Evolutionary conservation across 2,797 vertebrate species (phyloP), one percentile per base, ranked within the genome.

Genomic region (Pipistrellus kuhlii): DNA sequence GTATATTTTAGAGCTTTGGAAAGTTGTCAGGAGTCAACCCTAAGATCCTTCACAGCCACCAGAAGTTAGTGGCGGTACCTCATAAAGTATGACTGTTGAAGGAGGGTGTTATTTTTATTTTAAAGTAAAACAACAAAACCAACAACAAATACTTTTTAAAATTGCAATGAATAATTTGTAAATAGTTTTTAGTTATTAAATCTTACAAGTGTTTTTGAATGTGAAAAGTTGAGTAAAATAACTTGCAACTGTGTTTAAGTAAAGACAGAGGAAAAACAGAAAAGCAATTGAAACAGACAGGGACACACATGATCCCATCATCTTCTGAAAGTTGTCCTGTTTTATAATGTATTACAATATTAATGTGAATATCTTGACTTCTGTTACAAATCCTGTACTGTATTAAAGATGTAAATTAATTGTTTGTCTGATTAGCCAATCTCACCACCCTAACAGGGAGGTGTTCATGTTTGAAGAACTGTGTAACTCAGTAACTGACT

Each of bases 401-500:
- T 98, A 98, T 97, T 95, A 97, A 98, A 98, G 93, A 94, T 98
- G 98, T 98, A 98, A 98, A 98, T 97, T 75, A 85, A 96, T 53
- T 97, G 97, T 98, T 97, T 96, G 98, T 98, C 97, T 96, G 96
- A 96, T 96, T 98, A 98, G 97, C 94, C 96, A 96, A 97, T 85
- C 96, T 96, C 88, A 95, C 94, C 97, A 86, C 96, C 94, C 94
- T 91, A 27, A 93, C 85, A 71, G 69, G 96, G 95, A 97, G 96
- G 59, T 95, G 94, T 97, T 91, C 93, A 95, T 93, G 92, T 98
- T 96, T 97, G 96, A 96, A 97, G 88, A 98, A 96, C 92, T 98
- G 96, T 98, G 98, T 98, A 98, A 98, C 95, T 98, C 97, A 97
- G 98, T 98, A 97, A 97, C 95, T 96, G 95, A 98, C 95, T 98